Evolutionary conservation across 2,113 vertebrate species (phyloP), one percentile per base, ranked within the genome.

Genomic region (Pimephales promelas): DNA sequence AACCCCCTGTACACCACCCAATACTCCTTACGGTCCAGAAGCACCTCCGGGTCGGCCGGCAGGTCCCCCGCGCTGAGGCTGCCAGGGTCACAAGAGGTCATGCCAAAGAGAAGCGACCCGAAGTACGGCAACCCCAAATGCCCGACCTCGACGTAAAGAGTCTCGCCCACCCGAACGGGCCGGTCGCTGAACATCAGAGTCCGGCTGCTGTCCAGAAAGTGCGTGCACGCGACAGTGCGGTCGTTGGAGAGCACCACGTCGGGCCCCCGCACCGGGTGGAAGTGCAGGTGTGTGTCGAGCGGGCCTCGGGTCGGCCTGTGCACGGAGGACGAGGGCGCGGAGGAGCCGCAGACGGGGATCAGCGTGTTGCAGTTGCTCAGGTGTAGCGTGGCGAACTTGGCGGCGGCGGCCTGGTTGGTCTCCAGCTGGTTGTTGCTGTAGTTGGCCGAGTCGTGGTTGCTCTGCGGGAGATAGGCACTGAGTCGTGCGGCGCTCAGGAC

Each of bases 361-460:
- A 95, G 92, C 88, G 95, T 96, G 84, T 95, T 89, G 92, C 54
- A 96, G 94, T 3, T 94, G 85, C 92, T 93, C 13, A 98, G 94
- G 85, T 97, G 97, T 57, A 98, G 93, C 88, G 89, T 96, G 75
- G 97, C 96, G 66, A 98, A 96, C 93, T 99, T 98, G 90, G 97
- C 96, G 71, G 97, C 93, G 0, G 92, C 97, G 28, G 97, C 97
- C 90, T 98, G 97, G 93, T 95, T 97, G 92, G 95, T 98, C 93
- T 99, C 98, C 62, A 98, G 95, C 91, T 98, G 96, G 24, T 99
- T 98, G 94, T 99, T 99, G 93, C 94, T 98, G 94, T 97, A 97
- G 92, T 99, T 99, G 92, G 97, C 98, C 0, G 97, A 97, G 92
- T 99, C 98, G 2, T 98, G 98, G 95, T 93, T 98, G 93, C 95